Evolutionary conservation across 2,888 invertebrate genomes (phyloP).

Genomic region (Heliconius ismenius): DNA sequence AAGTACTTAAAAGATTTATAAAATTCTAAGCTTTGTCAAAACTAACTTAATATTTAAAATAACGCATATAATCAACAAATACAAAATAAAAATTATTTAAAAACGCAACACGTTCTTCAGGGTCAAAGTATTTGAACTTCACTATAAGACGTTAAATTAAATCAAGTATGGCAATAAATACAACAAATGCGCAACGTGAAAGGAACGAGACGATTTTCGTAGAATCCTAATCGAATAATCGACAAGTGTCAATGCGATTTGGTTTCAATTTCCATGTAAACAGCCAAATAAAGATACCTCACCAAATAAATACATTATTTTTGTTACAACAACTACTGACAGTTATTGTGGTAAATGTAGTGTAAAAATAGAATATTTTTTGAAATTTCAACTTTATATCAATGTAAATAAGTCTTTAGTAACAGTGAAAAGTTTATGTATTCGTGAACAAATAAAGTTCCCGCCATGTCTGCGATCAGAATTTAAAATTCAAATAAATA

Average conservation of each 20-base stretch:
- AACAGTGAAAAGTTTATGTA: conserved; percentile 52
- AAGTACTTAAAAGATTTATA: no score
- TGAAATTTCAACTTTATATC: conserved; percentile 25
- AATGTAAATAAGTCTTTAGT: conserved; percentile 19
- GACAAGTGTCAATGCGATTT: conserved; percentile 42
- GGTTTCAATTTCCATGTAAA: conserved; percentile 67
- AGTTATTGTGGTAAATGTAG: conserved; percentile 72
- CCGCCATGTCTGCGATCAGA: conserved; percentile 68
- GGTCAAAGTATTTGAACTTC: background rate
- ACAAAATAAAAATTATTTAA: background rate
- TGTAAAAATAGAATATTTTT: conserved; percentile 50
- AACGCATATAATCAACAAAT: no score
- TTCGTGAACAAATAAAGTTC: conserved; percentile 62
- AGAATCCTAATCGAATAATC: conserved; percentile 33
- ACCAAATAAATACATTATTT: conserved; percentile 70
- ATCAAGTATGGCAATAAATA: conserved; percentile 15
- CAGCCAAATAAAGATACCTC: conserved; percentile 60
- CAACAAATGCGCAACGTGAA: conserved; percentile 17
- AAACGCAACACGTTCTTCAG: background rate
- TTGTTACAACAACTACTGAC: conserved; percentile 62
- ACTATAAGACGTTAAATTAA: conserved; percentile 25
- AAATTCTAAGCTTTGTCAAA: no score
- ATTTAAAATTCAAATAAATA: conserved; percentile 72
- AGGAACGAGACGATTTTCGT: conserved; percentile 39
- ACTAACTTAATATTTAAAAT: no score